Evolutionary conservation across 2,113 vertebrate species (phyloP).

Genomic region (Hippocampus barbouri): DNA sequence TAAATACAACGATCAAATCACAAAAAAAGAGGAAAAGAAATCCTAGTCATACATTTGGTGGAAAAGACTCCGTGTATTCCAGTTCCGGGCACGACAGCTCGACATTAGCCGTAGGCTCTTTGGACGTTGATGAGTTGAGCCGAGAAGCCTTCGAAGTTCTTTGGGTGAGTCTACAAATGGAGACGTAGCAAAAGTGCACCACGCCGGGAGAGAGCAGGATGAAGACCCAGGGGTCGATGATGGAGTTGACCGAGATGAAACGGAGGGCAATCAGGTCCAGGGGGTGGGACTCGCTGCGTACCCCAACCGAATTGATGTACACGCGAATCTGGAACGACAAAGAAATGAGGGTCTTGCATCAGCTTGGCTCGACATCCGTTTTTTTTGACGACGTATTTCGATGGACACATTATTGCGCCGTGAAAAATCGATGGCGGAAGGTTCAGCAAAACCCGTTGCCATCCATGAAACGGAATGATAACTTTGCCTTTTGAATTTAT

Average conservation of each 20-base stretch:
- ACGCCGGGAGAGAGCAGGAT: conserved; percentile 83
- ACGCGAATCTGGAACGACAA: conserved; percentile 76
- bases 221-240: conserved; percentile 91
- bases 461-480: not conserved
- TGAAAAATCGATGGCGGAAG: not conserved
- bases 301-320: conserved; percentile 73
- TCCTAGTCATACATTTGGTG: conserved; percentile 19
- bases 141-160: conserved; percentile 25
- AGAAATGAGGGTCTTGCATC: not conserved
- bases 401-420: not conserved
- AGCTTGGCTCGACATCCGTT: not conserved
- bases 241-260: conserved; percentile 87
- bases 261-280: conserved; percentile 79
- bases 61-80: not conserved
- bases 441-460: not conserved
- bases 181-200: conserved; percentile 74
- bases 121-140: conserved; percentile 33
- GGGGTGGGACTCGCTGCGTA: not conserved
- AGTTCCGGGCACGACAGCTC: conserved; percentile 14
- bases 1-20: conserved; percentile 35
- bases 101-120: conserved; percentile 10
- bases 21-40: not conserved
- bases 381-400: not conserved
- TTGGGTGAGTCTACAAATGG: conserved; percentile 55
- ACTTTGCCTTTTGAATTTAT: not conserved